phyloP scores from a whole-genome alignment of 2,113 vertebrate species.

The Nothoprocta perdicaria region DNA sequence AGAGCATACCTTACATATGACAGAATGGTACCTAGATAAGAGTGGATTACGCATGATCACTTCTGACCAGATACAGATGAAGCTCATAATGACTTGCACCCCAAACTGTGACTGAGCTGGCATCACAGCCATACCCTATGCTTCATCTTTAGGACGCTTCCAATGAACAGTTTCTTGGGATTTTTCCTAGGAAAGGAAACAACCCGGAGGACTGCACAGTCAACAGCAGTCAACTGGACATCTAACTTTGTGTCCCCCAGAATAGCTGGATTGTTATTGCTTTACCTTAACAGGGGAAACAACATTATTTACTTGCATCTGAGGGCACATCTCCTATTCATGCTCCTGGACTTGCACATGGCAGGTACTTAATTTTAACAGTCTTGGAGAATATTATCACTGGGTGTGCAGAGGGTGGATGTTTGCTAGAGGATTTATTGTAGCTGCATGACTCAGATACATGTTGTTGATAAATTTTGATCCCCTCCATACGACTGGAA shows the following conservation, averaged over 20 bases:
- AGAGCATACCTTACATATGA: slow-evolving; percentile 27
- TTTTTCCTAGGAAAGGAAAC: neutral
- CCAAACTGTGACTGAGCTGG: neutral
- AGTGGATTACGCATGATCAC: neutral
- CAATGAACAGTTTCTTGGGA: neutral
- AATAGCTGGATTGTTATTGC: neutral
- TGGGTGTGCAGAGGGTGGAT: slow-evolving; percentile 16
- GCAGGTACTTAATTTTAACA: slow-evolving; percentile 37
- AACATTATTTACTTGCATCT: neutral
- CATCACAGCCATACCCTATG: neutral
- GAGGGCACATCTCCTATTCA: neutral
- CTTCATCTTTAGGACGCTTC: neutral
- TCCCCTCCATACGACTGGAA: slow-evolving; percentile 30
- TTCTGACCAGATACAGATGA: slow-evolving; percentile 1
- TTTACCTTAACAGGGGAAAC: neutral
- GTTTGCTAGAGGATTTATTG: slow-evolving; percentile 40
- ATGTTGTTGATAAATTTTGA: slow-evolving; percentile 42
- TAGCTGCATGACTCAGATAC: slow-evolving; percentile 47
- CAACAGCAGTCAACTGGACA: neutral
- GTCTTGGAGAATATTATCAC: neutral
- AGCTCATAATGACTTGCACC: neutral
- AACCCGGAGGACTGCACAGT: neutral
- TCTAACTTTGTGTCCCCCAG: neutral
- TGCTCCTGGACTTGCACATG: neutral
- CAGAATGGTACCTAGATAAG: slow-evolving; percentile 44